Percentiles rank a stretch among this genome's conserved stretches.
phyloP scores from a whole-genome alignment of 2,888 invertebrate genomes.

The Sphaerophoria taeniata region DNA sequence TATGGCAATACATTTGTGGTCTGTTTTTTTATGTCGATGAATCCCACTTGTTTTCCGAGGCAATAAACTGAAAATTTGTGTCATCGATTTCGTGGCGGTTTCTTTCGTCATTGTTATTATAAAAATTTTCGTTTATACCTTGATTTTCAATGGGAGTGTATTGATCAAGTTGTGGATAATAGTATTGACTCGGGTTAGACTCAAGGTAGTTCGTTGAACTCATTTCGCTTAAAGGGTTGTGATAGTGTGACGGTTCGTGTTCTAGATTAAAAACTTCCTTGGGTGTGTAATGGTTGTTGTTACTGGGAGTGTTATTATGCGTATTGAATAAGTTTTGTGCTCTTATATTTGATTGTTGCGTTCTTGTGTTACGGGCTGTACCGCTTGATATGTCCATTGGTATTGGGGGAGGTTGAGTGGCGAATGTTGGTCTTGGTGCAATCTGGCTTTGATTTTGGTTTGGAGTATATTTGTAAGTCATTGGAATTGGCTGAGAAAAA shows the following conservation, averaged over 20 bases:
- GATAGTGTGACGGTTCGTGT: background rate
- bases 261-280: constrained; percentile 24
- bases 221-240: background rate
- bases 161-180: constrained; percentile 12
- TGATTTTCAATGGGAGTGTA: background rate
- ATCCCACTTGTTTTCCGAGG: constrained; percentile 46
- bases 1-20: constrained; percentile 22
- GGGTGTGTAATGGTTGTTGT: background rate
- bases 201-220: background rate
- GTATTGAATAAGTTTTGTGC: background rate
- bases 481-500: too few relatives aligned
- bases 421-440: background rate
- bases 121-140: background rate
- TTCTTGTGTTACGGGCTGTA: constrained; percentile 9
- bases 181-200: background rate
- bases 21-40: constrained; percentile 17
- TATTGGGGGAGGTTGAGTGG: background rate
- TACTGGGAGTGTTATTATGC: too few relatives aligned
- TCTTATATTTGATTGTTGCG: constrained; percentile 8
- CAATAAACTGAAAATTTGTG: constrained; percentile 26
- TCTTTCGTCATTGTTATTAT: too few relatives aligned
- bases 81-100: too few relatives aligned
- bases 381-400: constrained; percentile 17
- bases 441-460: background rate
- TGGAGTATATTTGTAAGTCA: background rate